phyloP scores from a whole-genome alignment of 2,113 vertebrate genomes.

The Felis catus region DNA sequence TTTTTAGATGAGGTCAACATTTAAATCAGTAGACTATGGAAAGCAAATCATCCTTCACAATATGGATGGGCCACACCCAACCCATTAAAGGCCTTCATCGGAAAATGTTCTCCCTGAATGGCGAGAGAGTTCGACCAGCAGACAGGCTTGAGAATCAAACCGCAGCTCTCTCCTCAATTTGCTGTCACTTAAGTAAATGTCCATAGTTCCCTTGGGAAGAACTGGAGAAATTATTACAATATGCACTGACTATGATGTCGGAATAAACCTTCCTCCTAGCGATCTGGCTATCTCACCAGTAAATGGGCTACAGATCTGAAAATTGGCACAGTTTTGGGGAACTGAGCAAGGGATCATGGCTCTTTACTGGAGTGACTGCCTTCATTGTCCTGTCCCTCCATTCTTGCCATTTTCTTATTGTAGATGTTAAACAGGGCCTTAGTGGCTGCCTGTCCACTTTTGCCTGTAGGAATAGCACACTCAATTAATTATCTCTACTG shows the following conservation, averaged over 20 bases:
- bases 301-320: background rate
- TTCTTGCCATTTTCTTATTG: background rate
- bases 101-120: background rate
- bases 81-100: background rate
- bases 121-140: background rate
- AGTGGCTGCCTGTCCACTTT: background rate
- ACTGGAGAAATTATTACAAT: background rate
- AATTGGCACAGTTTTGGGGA: background rate
- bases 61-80: background rate
- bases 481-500: background rate
- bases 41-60: background rate
- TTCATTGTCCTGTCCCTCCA: background rate
- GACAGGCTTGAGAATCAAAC: background rate
- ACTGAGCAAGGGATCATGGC: background rate
- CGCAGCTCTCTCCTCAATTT: background rate
- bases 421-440: background rate
- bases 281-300: background rate
- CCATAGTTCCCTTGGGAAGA: background rate
- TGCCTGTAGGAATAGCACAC: background rate
- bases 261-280: background rate
- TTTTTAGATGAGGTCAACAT: background rate
- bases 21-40: background rate
- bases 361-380: no score
- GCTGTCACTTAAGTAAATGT: background rate
- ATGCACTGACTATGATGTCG: background rate